phyloP scores from a whole-genome alignment of 1,140 invertebrate species.

The Apis dorsata region DNA sequence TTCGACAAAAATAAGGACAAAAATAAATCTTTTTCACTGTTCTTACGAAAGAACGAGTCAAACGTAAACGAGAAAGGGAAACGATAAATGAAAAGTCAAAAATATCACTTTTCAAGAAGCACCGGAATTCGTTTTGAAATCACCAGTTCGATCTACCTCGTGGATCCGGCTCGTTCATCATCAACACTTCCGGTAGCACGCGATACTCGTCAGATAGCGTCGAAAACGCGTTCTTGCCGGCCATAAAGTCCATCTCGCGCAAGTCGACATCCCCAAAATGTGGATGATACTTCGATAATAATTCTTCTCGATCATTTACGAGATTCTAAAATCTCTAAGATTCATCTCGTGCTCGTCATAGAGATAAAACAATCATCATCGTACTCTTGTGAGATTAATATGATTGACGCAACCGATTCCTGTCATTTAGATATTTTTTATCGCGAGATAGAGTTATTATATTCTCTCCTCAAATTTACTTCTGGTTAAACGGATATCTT shows the following conservation, averaged over 20 bases:
- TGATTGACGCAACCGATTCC: not conserved
- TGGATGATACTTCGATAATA: not conserved
- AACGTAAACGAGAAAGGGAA: not conserved
- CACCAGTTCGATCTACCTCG: conserved; percentile 34
- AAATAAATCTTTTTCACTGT: not conserved
- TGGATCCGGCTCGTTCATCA: conserved; percentile 48
- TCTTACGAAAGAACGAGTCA: conserved; percentile 1
- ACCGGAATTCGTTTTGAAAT: conserved; percentile 1
- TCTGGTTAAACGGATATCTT: not conserved
- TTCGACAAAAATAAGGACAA: not conserved
- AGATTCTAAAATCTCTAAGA: not conserved
- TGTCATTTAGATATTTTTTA: not conserved
- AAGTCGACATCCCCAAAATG: conserved; percentile 57
- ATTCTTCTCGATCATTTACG: not conserved
- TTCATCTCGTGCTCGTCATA: not conserved
- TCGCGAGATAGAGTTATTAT: too few relatives aligned
- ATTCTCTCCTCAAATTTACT: not conserved
- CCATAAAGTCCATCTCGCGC: conserved; percentile 55
- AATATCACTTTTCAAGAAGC: not conserved
- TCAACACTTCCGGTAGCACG: conserved; percentile 48
- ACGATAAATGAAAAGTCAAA: not conserved
- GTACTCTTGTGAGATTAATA: not conserved
- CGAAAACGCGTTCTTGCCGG: conserved; percentile 60
- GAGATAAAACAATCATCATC: not conserved
- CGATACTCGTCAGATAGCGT: conserved; percentile 13